Evolutionary conservation across 2,797 vertebrate species (phyloP), one percentile per base, ranked within the genome.

Genomic region (Danio aesculapii): DNA sequence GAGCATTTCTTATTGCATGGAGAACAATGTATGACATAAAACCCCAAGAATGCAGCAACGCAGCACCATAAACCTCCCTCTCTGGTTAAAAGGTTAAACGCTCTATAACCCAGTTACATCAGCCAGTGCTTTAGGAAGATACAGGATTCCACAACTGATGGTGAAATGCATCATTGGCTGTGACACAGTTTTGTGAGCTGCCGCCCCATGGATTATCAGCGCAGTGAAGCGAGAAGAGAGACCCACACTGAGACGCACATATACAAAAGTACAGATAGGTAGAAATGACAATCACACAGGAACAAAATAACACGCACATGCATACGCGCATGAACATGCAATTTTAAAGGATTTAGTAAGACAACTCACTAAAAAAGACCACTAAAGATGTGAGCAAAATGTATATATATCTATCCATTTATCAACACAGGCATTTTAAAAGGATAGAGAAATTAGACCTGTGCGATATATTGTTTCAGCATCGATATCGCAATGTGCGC

Each of bases 181-280:
- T 86, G 87, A 86, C 86, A 64, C 83, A 76, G 90, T 89, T 92
- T 91, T 79, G 79, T 87, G 84, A 91, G 88, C 75, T 7, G 44
- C 73, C 69, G 86, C 87, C 90, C 87, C 83, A 83, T 88, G 86
- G 90, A 87, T 9, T 85, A 68, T 76, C 84, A 75, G 86, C 81
- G 73, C 87, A 88, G 72, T 81, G 83, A 86, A 84, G 90, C 90
- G 90, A 86, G 85, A 83, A 61, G 44, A 49, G 75, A 78, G 78
- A 87, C 90, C 89, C 90, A 88, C 85, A 13, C 47, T 50, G 63
- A 84, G 46, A 77, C 19, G 72, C 43, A 71, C 12, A 46, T 2
- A 11, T 4, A 69, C 61, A 53, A 47, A 74, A 52, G 41, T 12
- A 76, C 39, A 64, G 59, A 50, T 63, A 52, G 30, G 49, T 30